These are phyloP conservation scores for Drosophila neotestacea DNA, from an alignment of 2,888 invertebrate species.

Conservation along the genomic window DNA sequence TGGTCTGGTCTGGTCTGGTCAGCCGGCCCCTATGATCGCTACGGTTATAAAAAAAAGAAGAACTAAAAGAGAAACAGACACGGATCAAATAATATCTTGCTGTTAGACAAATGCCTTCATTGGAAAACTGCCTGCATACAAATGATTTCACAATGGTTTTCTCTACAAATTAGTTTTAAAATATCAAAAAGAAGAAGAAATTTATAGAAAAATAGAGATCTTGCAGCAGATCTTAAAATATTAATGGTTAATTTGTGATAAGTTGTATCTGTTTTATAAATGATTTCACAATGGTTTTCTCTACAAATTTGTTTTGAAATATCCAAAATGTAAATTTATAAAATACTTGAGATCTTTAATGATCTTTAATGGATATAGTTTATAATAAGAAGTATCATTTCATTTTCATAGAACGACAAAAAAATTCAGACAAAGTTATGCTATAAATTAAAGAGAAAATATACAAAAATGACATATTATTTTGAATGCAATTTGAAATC, in stretches of 20 bases:
- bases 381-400: no score
- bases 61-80: constrained; percentile 14
- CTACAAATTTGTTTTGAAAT: constrained; percentile 19
- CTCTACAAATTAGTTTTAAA: constrained; percentile 19
- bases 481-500: no score
- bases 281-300: constrained; percentile 31
- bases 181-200: constrained; percentile 16
- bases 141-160: constrained; percentile 38
- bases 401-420: no score
- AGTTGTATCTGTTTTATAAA: constrained; percentile 10
- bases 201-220: constrained; percentile 5
- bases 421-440: no score
- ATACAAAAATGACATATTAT: no score
- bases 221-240: neutral
- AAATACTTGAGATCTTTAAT: constrained; percentile 2
- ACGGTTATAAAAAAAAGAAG: constrained; percentile 35
- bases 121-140: constrained; percentile 42
- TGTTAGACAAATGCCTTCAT: constrained; percentile 61
- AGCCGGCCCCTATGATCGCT: constrained; percentile 33
- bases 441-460: no score
- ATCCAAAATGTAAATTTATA: constrained; percentile 7
- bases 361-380: no score
- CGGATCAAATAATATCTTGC: constrained; percentile 43
- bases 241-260: constrained; percentile 3
- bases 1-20: neutral